phyloP scores from a whole-genome alignment of 2,113 vertebrate genomes.

The Rallus limicola region DNA sequence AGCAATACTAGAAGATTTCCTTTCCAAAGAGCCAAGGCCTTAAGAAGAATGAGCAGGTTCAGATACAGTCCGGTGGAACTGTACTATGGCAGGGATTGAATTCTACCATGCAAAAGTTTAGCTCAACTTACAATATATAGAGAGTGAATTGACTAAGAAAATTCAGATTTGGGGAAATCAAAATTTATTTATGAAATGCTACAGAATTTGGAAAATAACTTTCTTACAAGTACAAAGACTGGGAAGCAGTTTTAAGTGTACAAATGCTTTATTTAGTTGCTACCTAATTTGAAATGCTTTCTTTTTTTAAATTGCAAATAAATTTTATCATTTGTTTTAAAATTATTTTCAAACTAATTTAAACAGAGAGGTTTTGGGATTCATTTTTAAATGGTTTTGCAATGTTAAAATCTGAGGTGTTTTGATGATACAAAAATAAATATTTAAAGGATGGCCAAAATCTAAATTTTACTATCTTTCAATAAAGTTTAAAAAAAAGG shows the following conservation, averaged over 20 bases:
- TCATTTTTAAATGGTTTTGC: fast-evolving
- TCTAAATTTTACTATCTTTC: neutral
- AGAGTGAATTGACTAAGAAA: neutral
- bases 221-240: neutral
- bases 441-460: neutral
- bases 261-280: neutral
- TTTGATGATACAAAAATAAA: neutral
- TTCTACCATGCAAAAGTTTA: neutral
- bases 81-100: neutral
- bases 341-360: neutral
- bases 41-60: neutral
- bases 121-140: neutral
- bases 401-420: neutral
- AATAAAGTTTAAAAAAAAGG: neutral
- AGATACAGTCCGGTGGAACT: neutral
- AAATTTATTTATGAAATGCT: neutral
- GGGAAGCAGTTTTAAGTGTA: neutral
- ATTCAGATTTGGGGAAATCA: neutral
- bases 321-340: neutral
- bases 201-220: neutral
- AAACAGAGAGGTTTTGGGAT: neutral
- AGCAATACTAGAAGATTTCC: neutral
- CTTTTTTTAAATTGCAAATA: neutral
- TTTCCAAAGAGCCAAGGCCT: neutral
- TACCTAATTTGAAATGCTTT: neutral